Evolutionary conservation across 2,888 invertebrate species (phyloP).

Genomic region (Criorhina ranunculi): DNA sequence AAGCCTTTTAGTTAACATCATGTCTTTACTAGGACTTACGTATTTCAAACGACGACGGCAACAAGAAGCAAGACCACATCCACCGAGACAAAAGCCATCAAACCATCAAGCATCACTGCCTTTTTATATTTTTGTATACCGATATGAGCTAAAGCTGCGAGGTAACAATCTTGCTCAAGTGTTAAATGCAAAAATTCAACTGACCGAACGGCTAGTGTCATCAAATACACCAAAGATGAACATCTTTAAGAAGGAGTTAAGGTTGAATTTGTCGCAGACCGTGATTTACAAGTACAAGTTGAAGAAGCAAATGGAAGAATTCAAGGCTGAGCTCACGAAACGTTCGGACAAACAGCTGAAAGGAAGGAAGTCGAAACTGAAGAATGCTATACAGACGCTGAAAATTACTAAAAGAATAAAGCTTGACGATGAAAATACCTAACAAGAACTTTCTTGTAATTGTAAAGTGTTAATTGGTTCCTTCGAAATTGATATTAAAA

Average conservation of each 20-base stretch:
- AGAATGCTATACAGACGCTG: not conserved
- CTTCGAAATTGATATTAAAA: too few species aligned
- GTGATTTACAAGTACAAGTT: constrained; percentile 12
- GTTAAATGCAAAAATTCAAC: not conserved
- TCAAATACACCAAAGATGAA: not conserved
- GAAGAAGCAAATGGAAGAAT: constrained; percentile 4
- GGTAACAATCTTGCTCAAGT: not conserved
- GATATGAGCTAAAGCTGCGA: not conserved
- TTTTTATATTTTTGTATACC: constrained; percentile 12
- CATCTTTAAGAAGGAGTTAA: constrained; percentile 3
- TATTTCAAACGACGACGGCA: not conserved
- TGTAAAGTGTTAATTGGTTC: too few species aligned
- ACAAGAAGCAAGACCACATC: too few species aligned
- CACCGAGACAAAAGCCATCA: too few species aligned
- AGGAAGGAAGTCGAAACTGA: not conserved
- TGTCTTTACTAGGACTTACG: not conserved
- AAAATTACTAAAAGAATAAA: not conserved
- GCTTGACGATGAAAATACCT: not conserved
- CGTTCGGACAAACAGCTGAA: not conserved
- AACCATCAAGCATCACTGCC: not conserved
- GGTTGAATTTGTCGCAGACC: not conserved
- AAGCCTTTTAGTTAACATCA: not conserved
- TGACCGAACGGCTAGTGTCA: constrained; percentile 21
- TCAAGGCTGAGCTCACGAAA: not conserved
- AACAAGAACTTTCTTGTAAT: not conserved